Evolutionary conservation across 2,113 vertebrate species (phyloP), one percentile per base, ranked within the genome.

Genomic region (Regulus satrapa): DNA sequence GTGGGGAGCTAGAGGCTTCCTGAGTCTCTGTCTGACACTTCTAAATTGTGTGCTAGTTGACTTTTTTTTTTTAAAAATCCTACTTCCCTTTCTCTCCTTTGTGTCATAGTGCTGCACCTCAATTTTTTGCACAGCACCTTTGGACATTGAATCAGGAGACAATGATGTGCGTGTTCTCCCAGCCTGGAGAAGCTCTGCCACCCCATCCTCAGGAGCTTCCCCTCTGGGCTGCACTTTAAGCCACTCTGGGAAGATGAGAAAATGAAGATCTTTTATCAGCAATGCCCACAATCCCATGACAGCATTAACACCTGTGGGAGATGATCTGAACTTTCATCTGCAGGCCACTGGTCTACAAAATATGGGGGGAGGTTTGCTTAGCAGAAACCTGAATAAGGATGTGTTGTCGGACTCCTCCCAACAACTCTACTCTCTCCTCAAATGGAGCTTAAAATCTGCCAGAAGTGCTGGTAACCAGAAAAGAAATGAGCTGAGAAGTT

Each of bases 71-170:
- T 48, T 55, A 54, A 9, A 19, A 7, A 6, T 52, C 21, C 43
- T 45, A 29, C 36, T 89, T 85, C 20, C 5, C 18, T 8, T 71
- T 58, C 6, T 49, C 28, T 48, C 1, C 0, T 23, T 75, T 55
- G 8, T 82, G 73, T 72, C 1, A 0, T 38, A 41, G 20, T 31
- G 11, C 28, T 15, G 38, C 2, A 0, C 32, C 18, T 84, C 40
- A 32, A 0, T 24, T 43, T 63, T 91, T 80, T 14, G 10, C 24
- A 4, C 23, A 76, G 72, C 0, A 2, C 14, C 14, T 75, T 38
- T 52, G 72, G 54, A 32, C 16, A 3, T 0, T 17, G 54, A 51
- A 43, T 26, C 41, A 79, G 49, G 43, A 64, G 5, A 21, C 26
- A 3, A 1, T 15, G 43, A 23, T 6, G 16, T 34, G 21, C 3